Evolutionary conservation across 2,888 invertebrate genomes (phyloP).

Genomic region (Tetanocera ferruginea): DNA sequence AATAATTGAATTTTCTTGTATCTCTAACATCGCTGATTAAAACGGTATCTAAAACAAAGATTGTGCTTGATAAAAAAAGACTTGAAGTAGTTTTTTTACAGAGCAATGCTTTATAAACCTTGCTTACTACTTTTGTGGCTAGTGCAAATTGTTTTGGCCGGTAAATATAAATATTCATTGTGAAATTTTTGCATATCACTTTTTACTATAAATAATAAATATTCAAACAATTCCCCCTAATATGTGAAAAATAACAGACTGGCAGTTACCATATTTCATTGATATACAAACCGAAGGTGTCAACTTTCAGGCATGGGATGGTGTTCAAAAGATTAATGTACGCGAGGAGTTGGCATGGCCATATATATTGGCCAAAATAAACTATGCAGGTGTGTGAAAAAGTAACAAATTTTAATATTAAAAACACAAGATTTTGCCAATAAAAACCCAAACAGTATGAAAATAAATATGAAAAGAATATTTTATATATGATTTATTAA

Average conservation of each 20-base stretch:
- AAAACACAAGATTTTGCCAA: not conserved
- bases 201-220: not conserved
- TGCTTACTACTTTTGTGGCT: not conserved
- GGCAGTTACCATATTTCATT: conserved; percentile 50
- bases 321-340: conserved; percentile 49
- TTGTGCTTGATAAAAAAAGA: not conserved
- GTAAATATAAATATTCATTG: conserved; percentile 11
- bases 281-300: conserved; percentile 47
- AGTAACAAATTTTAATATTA: conserved; percentile 10
- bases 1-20: conserved; percentile 18
- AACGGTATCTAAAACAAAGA: not conserved
- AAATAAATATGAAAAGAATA: not conserved
- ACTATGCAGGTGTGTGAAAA: conserved; percentile 48
- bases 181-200: not conserved
- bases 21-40: not conserved
- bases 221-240: not conserved
- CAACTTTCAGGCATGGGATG: conserved; percentile 39
- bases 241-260: conserved; percentile 31
- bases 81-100: too few species aligned
- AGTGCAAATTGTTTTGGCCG: conserved; percentile 14
- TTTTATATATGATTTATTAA: not conserved
- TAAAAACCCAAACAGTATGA: not conserved
- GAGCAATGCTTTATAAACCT: conserved; percentile 2
- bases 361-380: conserved; percentile 51
- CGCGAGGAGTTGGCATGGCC: conserved; percentile 52